These are phyloP conservation scores for Hemibagrus guttatus DNA, from an alignment of 2,797 vertebrate genomes.

Conservation along the genomic window DNA sequence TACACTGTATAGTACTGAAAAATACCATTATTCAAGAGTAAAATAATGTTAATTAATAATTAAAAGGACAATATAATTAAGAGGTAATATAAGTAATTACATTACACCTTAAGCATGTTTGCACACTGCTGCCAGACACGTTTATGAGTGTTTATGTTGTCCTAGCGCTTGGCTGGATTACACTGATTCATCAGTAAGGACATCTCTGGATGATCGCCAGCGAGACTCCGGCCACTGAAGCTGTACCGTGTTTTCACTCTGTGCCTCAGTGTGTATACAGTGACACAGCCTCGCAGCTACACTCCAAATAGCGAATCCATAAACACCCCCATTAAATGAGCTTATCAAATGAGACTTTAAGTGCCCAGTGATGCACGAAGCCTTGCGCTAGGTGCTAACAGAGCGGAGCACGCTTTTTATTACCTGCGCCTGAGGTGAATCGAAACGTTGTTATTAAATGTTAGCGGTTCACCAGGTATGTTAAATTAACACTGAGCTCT, in stretches of 20 bases:
- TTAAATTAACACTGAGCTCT: slow-evolving; percentile 65
- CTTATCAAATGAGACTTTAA: slow-evolving; percentile 59
- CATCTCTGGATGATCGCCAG: slow-evolving; percentile 39
- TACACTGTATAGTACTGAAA: not conserved
- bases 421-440: slow-evolving; percentile 60
- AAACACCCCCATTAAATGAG: slow-evolving; percentile 58
- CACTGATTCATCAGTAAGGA: slow-evolving; percentile 38
- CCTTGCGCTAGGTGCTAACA: slow-evolving; percentile 57
- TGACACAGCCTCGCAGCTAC: slow-evolving; percentile 41
- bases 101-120: slow-evolving; percentile 36
- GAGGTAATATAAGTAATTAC: not conserved
- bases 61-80: slow-evolving; percentile 13
- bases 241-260: slow-evolving; percentile 34
- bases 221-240: slow-evolving; percentile 29
- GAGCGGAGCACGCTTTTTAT: slow-evolving; percentile 59
- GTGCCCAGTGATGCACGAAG: slow-evolving; percentile 56
- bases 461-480: slow-evolving; percentile 65
- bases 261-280: slow-evolving; percentile 1
- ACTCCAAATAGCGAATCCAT: slow-evolving; percentile 50
- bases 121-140: slow-evolving; percentile 23
- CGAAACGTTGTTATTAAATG: slow-evolving; percentile 57
- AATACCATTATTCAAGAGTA: not conserved
- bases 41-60: not conserved
- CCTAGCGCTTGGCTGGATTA: slow-evolving; percentile 26
- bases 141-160: slow-evolving; percentile 48